These are phyloP conservation scores for Poeciliopsis retropinna DNA, from an alignment of 2,113 vertebrate species.

Conservation along the genomic window DNA sequence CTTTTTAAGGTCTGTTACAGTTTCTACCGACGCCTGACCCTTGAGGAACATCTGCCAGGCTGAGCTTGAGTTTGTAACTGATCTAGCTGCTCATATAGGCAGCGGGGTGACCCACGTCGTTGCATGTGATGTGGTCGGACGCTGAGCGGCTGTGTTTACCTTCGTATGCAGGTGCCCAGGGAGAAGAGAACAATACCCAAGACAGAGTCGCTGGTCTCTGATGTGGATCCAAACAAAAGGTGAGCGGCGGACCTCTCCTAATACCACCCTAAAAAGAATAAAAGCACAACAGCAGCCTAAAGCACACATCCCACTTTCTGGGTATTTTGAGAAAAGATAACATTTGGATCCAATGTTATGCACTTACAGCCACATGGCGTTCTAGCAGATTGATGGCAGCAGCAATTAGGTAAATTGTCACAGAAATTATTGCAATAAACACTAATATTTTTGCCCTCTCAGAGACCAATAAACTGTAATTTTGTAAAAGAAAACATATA, in stretches of 20 bases:
- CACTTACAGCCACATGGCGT: neutral
- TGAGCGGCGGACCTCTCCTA: slow-evolving; percentile 59
- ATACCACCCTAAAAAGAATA: slow-evolving; percentile 45
- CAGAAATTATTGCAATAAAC: too few relatives aligned
- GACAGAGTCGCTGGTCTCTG: slow-evolving; percentile 88
- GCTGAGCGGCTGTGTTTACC: slow-evolving; percentile 81
- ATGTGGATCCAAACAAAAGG: slow-evolving; percentile 97
- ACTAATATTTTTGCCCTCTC: too few relatives aligned
- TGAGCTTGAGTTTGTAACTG: slow-evolving; percentile 53
- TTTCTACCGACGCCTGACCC: slow-evolving; percentile 9
- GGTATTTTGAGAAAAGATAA: neutral
- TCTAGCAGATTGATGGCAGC: neutral
- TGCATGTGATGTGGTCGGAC: slow-evolving; percentile 79
- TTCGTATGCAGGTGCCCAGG: slow-evolving; percentile 88
- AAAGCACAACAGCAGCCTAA: slow-evolving; percentile 22
- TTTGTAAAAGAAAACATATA: too few relatives aligned
- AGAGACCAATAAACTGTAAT: too few relatives aligned
- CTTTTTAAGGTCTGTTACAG: neutral
- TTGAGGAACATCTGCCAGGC: slow-evolving; percentile 57
- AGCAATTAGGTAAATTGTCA: too few relatives aligned
- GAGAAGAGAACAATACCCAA: slow-evolving; percentile 92
- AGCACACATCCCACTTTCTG: neutral
- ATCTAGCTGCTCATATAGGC: slow-evolving; percentile 44
- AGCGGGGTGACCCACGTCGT: slow-evolving; percentile 40
- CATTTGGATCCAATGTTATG: too few relatives aligned